Base-by-base conservation (phyloP, 2,113 vertebrate species). In the Gracilinanus agilis region DNA sequence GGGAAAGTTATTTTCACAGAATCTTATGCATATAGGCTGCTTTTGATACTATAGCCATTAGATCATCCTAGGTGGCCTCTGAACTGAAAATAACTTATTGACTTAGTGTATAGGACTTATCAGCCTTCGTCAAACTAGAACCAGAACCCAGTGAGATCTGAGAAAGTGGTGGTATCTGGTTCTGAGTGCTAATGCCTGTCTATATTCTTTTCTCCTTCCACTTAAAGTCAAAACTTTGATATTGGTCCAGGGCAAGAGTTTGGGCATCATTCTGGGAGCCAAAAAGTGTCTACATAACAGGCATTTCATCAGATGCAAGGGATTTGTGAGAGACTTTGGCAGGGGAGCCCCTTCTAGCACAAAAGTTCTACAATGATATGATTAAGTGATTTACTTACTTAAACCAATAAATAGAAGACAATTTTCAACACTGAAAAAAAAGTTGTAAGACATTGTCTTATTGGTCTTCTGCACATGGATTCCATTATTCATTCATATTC, bases 401-500 rank as follows among this genome's bases (percentile, higher is more conserved):
- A 40, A 83, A 16, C n/a, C 67, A 83, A 83, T 40, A 40, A 75
- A 40, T 75, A 75, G 67, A 75, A 75, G 34, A 40, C 67, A 75
- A n/a, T 75, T 75, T 75, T 83, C 67, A 34, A 40, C 67, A 40
- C 34, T 40, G 19, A 40, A 83, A 83, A 83, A 40, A 23, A 75
- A n/a, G n/a, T 40, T 40, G 5, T 40, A 83, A 21, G n/a, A 91
- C 49, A 3, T 2, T 9, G 55, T 55, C 44, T 96, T 94, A 95
- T 97, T 96, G 96, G 96, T 96, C 92, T 90, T 44, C 91, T 91
- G 53, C 40, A 90, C 89, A 13, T 3, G 55, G 83, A 91, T 56
- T 90, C 95, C 96, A 97, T 97, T 95, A 98, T 53, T 96, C 91
- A 75, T 97, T 96, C 95, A 53, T 90, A 95, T 90, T 94, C 94